A percentile compares a stretch with the other conserved stretches of the same genome.
Conservation (phyloP, 1,140 invertebrate genomes). For the Phymorhynchus buccinoides region DNA sequence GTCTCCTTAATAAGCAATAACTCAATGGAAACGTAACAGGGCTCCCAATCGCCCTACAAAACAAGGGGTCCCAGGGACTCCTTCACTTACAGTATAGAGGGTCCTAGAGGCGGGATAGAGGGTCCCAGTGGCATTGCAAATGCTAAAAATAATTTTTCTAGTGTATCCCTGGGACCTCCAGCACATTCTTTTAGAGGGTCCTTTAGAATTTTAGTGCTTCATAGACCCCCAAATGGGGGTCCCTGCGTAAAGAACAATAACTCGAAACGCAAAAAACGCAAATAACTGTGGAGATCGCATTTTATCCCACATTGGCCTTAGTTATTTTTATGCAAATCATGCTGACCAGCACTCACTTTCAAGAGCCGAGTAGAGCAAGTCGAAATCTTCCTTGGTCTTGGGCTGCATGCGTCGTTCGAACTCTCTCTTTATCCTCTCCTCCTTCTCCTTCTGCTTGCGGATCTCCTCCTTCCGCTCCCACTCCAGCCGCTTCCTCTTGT, state of each 20-base stretch:
- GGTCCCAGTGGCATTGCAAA: too few relatives aligned
- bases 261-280: neutral
- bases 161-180: too few relatives aligned
- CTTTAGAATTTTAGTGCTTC: too few relatives aligned
- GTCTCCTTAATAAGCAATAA: neutral
- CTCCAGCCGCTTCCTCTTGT: constrained; percentile 65
- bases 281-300: neutral
- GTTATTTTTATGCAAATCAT: neutral
- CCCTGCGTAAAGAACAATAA: neutral
- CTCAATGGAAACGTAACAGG: neutral
- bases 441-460: constrained; percentile 72
- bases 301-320: too few relatives aligned
- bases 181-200: too few relatives aligned
- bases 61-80: too few relatives aligned
- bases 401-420: constrained; percentile 73
- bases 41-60: too few relatives aligned
- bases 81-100: too few relatives aligned
- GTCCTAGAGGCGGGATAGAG: too few relatives aligned
- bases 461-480: constrained; percentile 70
- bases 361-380: constrained; percentile 72
- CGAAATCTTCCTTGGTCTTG: constrained; percentile 73
- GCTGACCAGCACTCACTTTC: constrained; percentile 69
- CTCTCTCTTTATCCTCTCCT: constrained; percentile 70
- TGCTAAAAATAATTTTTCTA: too few relatives aligned
- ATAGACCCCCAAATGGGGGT: too few relatives aligned